These are phyloP conservation scores for Kryptolebias ocellatus DNA, from an alignment of 2,797 vertebrate species.

Conservation along the genomic window DNA sequence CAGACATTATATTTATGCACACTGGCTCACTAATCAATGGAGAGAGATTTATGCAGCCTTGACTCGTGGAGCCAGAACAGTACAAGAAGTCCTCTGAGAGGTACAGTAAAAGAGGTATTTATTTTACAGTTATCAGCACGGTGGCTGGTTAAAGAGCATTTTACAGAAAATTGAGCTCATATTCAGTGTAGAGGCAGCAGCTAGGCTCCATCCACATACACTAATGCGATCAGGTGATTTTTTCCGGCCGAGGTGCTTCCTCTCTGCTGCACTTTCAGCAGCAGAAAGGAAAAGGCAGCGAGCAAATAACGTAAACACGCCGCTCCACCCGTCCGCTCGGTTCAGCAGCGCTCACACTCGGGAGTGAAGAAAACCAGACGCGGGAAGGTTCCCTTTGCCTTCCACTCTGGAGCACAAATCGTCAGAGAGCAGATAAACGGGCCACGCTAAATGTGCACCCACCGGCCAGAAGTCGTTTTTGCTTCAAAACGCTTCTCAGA, in stretches of 20 bases:
- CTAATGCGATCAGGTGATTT: conserved; percentile 27
- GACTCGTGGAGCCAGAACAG: conserved; percentile 40
- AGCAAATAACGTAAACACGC: conserved; percentile 19
- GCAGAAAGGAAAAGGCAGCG: conserved; percentile 3
- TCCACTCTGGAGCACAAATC: conserved; percentile 29
- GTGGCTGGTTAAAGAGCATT: not conserved
- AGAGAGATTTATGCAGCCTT: conserved; percentile 51
- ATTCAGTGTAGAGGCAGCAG: not conserved
- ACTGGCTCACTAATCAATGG: conserved; percentile 44
- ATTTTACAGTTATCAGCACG: conserved; percentile 17
- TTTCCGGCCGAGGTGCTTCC: conserved; percentile 32
- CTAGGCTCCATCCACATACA: conserved; percentile 9
- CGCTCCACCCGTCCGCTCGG: conserved; percentile 31
- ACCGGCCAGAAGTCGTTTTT: conserved; percentile 4
- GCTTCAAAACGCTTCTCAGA: conserved; percentile 6
- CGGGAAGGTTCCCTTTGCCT: conserved; percentile 34
- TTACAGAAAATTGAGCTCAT: not conserved
- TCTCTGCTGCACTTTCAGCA: conserved; percentile 37
- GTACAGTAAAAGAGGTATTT: conserved; percentile 18
- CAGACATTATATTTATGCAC: conserved; percentile 49
- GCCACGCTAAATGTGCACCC: conserved; percentile 1
- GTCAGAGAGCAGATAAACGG: conserved; percentile 24
- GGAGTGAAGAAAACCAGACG: conserved; percentile 27
- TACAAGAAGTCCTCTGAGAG: conserved; percentile 41
- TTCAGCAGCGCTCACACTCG: conserved; percentile 6